phyloP scores from a whole-genome alignment of 2,113 vertebrate genomes.

The Dendropsophus ebraccatus region DNA sequence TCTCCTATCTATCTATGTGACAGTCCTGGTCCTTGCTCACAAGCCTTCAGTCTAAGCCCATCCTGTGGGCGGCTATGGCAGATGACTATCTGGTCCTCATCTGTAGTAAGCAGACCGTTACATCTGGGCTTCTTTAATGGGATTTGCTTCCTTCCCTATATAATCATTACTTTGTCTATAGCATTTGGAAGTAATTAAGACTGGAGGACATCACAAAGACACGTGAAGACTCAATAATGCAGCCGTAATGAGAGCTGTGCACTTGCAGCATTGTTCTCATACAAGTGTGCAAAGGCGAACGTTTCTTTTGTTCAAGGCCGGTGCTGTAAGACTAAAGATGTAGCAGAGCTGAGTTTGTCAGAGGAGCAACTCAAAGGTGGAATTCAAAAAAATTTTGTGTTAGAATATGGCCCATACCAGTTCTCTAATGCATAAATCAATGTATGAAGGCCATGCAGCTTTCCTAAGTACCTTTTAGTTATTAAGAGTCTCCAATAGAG shows the following conservation, averaged over 20 bases:
- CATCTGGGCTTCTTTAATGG: constrained; percentile 1
- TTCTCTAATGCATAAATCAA: too few species aligned
- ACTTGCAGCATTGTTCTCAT: not conserved
- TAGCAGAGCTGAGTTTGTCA: constrained; percentile 4
- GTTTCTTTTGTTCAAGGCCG: not conserved
- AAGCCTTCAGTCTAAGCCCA: not conserved
- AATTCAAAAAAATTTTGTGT: not conserved
- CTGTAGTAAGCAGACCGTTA: constrained; percentile 4
- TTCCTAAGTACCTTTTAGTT: not conserved
- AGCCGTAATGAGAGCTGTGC: not conserved
- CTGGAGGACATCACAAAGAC: not conserved
- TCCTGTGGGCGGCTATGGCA: not conserved
- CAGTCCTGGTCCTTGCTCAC: constrained; percentile 6
- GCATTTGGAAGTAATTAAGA: constrained; percentile 40
- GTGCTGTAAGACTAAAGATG: not conserved
- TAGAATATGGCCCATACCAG: too few species aligned
- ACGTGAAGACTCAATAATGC: constrained; percentile 13
- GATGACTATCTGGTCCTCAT: constrained; percentile 5
- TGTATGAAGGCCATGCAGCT: not conserved
- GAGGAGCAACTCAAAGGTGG: not conserved
- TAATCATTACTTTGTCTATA: constrained; percentile 39
- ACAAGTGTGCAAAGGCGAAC: not conserved
- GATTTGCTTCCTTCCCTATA: constrained; percentile 8
- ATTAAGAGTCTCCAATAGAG: not conserved
- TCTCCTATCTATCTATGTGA: too few species aligned